Conservation (phyloP, 2,797 vertebrate species). For the Diplodus puntazzo region DNA sequence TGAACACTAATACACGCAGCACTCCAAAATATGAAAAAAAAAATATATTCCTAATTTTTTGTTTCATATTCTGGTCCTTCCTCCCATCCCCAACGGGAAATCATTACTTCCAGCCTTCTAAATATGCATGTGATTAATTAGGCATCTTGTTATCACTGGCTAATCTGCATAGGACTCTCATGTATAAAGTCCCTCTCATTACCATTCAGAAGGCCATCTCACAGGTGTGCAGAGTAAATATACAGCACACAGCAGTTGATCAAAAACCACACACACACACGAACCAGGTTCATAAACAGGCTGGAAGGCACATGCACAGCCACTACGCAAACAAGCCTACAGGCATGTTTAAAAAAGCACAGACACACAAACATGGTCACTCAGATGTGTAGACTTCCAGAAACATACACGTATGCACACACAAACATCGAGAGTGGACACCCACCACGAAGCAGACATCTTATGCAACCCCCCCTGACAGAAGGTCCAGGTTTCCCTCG, state of each 20-base stretch:
- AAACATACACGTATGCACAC: constrained; percentile 33
- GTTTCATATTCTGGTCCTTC: constrained; percentile 68
- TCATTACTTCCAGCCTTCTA: constrained; percentile 72
- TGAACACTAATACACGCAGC: not conserved
- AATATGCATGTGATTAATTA: constrained; percentile 83
- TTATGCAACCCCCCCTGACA: constrained; percentile 70
- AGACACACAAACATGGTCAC: constrained; percentile 34
- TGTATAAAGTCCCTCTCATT: constrained; percentile 74
- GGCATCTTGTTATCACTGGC: constrained; percentile 80
- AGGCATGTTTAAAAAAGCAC: constrained; percentile 57
- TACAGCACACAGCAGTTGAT: constrained; percentile 58
- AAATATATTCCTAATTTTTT: constrained; percentile 47
- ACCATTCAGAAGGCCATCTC: constrained; percentile 66
- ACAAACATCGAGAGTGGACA: constrained; percentile 45
- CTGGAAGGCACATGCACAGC: not conserved
- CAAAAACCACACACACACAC: constrained; percentile 29
- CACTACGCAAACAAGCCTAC: constrained; percentile 30
- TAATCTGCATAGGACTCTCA: constrained; percentile 80
- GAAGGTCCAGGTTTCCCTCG: constrained; percentile 70
- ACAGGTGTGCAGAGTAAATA: constrained; percentile 77
- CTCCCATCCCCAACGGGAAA: constrained; percentile 70
- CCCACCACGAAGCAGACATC: constrained; percentile 54
- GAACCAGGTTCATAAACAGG: constrained; percentile 40
- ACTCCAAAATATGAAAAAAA: constrained; percentile 6
- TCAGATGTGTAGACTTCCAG: constrained; percentile 41